Percentiles rank a stretch among this genome's conserved stretches.
Conservation (phyloP, 2,888 invertebrate species). For the Cordilura impudica region DNA sequence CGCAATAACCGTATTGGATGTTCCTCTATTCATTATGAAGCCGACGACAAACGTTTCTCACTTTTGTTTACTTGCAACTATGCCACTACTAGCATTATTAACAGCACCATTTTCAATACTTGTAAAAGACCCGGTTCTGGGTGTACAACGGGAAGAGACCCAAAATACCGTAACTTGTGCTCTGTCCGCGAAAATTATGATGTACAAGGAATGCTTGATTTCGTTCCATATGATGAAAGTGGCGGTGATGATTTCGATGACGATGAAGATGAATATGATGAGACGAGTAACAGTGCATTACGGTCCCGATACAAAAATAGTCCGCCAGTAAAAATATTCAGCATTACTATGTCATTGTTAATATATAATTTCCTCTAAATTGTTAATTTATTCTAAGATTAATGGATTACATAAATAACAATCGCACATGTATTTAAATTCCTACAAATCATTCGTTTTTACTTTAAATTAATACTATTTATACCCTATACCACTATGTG, state of each 20-base stretch:
- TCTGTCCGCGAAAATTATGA: neutral
- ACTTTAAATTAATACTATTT: no score
- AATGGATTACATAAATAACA: no score
- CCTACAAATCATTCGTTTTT: no score
- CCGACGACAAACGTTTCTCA: neutral
- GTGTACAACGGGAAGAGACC: neutral
- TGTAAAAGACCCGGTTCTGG: neutral
- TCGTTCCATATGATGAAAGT: neutral
- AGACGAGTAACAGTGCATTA: neutral
- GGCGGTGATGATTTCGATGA: neutral
- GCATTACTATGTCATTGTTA: neutral
- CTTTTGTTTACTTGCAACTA: neutral
- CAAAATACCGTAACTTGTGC: neutral
- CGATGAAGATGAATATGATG: neutral
- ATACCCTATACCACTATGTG: no score
- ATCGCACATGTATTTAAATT: no score
- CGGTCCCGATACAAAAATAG: neutral
- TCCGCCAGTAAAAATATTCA: neutral
- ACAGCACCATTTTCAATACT: neutral
- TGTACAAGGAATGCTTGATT: no score
- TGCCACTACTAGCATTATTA: neutral
- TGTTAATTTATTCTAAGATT: no score
- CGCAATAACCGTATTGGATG: slow-evolving; percentile 68
- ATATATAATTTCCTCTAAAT: no score
- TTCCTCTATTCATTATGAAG: slow-evolving; percentile 62